These are phyloP conservation scores for Ophonus ardosiacus DNA, from an alignment of 2,888 invertebrate species.

Conservation along the genomic window DNA sequence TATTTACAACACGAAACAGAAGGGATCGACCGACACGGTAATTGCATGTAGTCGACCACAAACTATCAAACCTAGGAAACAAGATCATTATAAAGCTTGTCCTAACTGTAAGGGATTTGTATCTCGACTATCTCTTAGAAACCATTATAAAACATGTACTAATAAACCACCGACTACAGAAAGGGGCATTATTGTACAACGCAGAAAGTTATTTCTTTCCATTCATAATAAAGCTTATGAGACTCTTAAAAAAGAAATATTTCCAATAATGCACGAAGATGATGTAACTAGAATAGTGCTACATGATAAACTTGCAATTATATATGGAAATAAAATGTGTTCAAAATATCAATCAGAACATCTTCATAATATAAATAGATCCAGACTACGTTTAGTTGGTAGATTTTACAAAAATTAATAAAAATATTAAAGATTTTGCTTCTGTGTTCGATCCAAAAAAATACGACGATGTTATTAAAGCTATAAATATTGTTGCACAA, in stretches of 20 bases:
- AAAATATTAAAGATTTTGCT: constrained; percentile 12
- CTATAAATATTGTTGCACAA: constrained; percentile 12
- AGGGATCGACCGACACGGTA: neutral
- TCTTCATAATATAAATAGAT: constrained; percentile 61
- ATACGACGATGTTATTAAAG: constrained; percentile 16
- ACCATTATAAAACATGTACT: constrained; percentile 61
- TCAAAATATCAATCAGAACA: constrained; percentile 56
- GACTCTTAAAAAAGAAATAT: constrained; percentile 58
- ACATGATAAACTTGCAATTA: constrained; percentile 47
- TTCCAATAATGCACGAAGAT: constrained; percentile 66
- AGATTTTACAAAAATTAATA: constrained; percentile 63
- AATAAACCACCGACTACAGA: constrained; percentile 58
- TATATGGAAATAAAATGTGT: constrained; percentile 58
- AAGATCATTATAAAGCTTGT: constrained; percentile 56
- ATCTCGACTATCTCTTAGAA: constrained; percentile 65
- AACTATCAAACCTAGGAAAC: neutral
- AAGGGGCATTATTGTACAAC: constrained; percentile 53
- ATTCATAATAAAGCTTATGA: constrained; percentile 64
- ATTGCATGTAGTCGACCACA: neutral
- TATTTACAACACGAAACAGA: neutral
- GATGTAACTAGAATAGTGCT: too few relatives aligned
- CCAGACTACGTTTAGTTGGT: constrained; percentile 64
- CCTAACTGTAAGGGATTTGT: constrained; percentile 66
- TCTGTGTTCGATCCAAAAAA: constrained; percentile 1
- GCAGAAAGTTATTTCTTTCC: constrained; percentile 63